Base-by-base conservation (phyloP, 2,888 invertebrate species). In the Pandemis heparana region DNA sequence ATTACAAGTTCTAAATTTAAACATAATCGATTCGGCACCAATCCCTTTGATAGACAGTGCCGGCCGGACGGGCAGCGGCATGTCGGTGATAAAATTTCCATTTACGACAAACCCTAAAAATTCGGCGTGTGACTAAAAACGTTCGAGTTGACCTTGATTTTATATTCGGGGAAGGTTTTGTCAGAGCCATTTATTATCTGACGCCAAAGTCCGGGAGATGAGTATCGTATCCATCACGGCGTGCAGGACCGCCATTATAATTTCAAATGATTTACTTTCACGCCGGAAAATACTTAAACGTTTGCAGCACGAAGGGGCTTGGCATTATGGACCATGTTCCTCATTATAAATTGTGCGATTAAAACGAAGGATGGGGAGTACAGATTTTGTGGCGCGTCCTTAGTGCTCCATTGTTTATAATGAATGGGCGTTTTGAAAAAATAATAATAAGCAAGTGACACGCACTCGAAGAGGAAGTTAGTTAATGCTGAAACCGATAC, bases 271-370 rank as follows among this genome's bases (percentile, higher is more conserved):
- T 86, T 85, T 84, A 87, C 84, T 81, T 80, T 77, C 76, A 77
- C 78, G 79, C 79, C 81, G 80, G 79, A 82, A 80, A 78, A 77
- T 78, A 77, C 73, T 80, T 77, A 79, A 77, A 78, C 74, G 74
- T 72, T 76, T 74, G 75, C 48, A 64, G 48, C 63, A 70, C 43
- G 66, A 75, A 79, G 77, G 75, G 78, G 78, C 75, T 73, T 74
- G 76, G 75, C 78, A 78, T 81, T 83, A 86, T 81, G 81, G 80
- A 78, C 81, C 79, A 81, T 81, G 83, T 83, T 83, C 80, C 81
- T 86, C 84, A 87, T 85, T 85, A 85, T 86, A 86, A 87, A 87
- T 87, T 81, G 82, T 80, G 75, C 81, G 82, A 86, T 87, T 87
- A 84, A 84, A 82, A 75, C 79, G 79, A 80, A 81, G 80, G 79